A percentile compares a stretch with the other conserved stretches of the same genome.
Evolutionary conservation across 1,140 invertebrate species (phyloP).

Genomic region (Drosophila prosaltans): DNA sequence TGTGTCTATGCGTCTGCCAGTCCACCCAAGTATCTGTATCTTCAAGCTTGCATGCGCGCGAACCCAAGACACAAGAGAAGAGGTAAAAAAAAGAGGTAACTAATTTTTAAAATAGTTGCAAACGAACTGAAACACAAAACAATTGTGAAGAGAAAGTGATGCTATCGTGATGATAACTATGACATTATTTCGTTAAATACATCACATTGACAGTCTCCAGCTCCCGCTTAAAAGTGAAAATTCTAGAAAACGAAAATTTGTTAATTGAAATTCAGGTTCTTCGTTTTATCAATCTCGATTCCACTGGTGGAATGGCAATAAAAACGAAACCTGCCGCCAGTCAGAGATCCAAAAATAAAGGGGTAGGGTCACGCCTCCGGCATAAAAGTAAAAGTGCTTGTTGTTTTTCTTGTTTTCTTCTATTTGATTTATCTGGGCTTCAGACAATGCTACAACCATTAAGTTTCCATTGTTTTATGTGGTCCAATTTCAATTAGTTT

Average conservation of each 20-base stretch:
- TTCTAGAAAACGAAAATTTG: constrained; percentile 15
- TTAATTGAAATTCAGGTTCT: constrained; percentile 28
- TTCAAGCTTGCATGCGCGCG: constrained; percentile 69
- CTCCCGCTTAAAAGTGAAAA: constrained; percentile 38
- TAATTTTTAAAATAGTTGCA: constrained; percentile 72
- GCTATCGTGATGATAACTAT: constrained; percentile 53
- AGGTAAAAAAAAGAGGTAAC: constrained; percentile 49
- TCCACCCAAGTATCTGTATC: constrained; percentile 61
- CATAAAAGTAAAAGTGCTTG: constrained; percentile 59
- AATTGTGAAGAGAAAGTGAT: constrained; percentile 77
- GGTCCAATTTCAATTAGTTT: constrained; percentile 68
- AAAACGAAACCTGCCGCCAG: constrained; percentile 33
- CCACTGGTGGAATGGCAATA: background rate
- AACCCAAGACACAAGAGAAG: constrained; percentile 25
- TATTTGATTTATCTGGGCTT: constrained; percentile 35
- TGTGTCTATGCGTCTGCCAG: constrained; percentile 35
- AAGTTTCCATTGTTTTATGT: constrained; percentile 49
- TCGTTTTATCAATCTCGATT: constrained; percentile 12
- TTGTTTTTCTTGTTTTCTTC: background rate
- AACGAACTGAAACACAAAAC: constrained; percentile 47
- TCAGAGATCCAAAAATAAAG: background rate
- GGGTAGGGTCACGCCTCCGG: constrained; percentile 17
- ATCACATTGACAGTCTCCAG: constrained; percentile 52
- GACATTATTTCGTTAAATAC: constrained; percentile 70
- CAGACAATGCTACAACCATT: constrained; percentile 59